These are phyloP conservation scores for Eristalis pertinax DNA, from an alignment of 2,888 invertebrate genomes.

Conservation along the genomic window DNA sequence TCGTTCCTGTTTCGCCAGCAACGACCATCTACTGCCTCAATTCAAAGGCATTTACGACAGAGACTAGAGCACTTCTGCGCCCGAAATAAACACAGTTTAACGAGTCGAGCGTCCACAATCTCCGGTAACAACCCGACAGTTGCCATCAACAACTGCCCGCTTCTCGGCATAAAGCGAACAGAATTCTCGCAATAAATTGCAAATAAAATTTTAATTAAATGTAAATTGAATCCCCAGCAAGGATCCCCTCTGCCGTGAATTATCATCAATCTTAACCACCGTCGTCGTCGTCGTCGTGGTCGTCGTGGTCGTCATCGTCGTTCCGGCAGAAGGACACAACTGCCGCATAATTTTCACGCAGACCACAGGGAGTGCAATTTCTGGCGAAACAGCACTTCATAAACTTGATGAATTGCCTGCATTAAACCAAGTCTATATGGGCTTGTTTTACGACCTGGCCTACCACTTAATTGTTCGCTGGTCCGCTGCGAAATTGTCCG, in stretches of 20 bases:
- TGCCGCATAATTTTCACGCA: neutral
- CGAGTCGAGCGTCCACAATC: neutral
- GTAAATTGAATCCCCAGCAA: slow-evolving; percentile 18
- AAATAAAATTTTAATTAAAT: slow-evolving; percentile 26
- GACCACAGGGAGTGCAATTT: slow-evolving; percentile 32
- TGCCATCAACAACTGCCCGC: neutral
- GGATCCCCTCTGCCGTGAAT: neutral
- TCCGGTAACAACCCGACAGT: neutral
- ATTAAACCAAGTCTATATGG: slow-evolving; percentile 20
- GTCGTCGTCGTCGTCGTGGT: neutral
- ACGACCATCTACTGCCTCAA: neutral
- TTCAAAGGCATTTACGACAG: neutral
- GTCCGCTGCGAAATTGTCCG: neutral
- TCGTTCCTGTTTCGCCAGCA: neutral
- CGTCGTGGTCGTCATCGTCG: neutral
- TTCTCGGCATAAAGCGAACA: neutral
- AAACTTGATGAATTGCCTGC: slow-evolving; percentile 44
- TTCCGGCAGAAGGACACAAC: neutral
- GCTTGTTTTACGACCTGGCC: neutral
- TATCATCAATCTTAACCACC: slow-evolving; percentile 23
- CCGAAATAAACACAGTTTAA: neutral
- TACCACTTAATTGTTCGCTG: slow-evolving; percentile 2
- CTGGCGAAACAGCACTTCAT: slow-evolving; percentile 41
- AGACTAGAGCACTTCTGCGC: neutral
- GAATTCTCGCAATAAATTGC: slow-evolving; percentile 10